These are phyloP conservation scores for Coccyzus lansbergi DNA, from an alignment of 2,797 vertebrate genomes.

Conservation along the genomic window DNA sequence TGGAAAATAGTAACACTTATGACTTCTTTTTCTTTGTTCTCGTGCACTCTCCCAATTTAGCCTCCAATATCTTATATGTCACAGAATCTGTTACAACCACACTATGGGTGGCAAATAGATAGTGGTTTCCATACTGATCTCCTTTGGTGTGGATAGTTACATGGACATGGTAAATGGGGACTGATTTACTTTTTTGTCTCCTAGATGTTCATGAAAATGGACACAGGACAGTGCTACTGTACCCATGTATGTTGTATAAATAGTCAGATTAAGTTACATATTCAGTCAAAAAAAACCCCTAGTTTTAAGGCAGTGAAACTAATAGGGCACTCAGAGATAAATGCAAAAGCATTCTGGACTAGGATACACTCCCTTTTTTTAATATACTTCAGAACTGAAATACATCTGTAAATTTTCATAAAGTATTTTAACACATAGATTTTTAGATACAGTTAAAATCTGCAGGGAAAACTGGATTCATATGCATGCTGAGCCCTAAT, in stretches of 20 bases:
- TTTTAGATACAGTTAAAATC: not conserved
- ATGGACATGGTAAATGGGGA: accelerated
- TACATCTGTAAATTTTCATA: not conserved
- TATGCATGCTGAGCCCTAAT: not conserved
- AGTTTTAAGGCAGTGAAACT: not conserved
- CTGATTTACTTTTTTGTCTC: not conserved
- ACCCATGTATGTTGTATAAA: accelerated
- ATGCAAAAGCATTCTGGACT: not conserved
- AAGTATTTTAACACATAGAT: not conserved
- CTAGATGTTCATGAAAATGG: not conserved
- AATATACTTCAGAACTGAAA: not conserved
- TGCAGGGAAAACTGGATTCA: not conserved
- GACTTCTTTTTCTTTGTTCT: not conserved
- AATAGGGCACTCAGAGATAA: not conserved
- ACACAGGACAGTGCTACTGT: not conserved
- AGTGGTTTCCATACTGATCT: not conserved
- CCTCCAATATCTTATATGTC: accelerated
- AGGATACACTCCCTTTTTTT: not conserved
- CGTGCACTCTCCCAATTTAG: not conserved
- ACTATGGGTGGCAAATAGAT: accelerated
- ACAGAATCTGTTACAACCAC: not conserved
- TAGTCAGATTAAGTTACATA: accelerated
- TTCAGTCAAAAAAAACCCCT: not conserved
- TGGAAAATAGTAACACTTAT: not conserved
- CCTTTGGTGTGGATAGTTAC: too few species aligned